Conservation (phyloP, 2,797 vertebrate genomes). For the Fringilla coelebs region DNA sequence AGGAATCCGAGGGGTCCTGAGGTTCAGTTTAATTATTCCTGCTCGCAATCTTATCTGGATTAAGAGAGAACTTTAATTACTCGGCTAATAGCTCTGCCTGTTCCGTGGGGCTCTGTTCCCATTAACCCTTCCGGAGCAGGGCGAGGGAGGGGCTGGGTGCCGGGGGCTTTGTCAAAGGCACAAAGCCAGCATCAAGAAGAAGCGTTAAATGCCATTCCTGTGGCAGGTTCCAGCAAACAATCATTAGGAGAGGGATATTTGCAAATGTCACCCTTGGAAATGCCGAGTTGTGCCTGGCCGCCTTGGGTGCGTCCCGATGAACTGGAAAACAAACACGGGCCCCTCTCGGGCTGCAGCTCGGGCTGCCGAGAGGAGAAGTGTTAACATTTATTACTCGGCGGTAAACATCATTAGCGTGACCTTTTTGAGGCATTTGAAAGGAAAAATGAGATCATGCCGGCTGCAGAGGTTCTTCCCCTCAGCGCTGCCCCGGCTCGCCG, state of each 20-base stretch:
- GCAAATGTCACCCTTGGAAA: background rate
- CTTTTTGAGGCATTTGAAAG: background rate
- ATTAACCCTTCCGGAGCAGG: background rate
- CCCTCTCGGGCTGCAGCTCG: background rate
- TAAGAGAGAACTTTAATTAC: conserved; percentile 28
- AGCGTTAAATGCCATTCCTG: background rate
- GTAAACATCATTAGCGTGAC: background rate
- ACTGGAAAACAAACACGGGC: background rate
- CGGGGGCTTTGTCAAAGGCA: background rate
- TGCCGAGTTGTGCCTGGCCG: accelerated
- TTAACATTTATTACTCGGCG: background rate
- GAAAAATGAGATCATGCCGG: background rate
- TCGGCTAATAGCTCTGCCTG: background rate
- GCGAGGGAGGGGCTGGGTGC: background rate
- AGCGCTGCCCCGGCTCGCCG: accelerated
- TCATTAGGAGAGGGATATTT: background rate
- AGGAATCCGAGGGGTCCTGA: background rate
- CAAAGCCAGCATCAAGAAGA: background rate
- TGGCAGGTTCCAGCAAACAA: background rate
- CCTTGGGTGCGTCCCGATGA: accelerated
- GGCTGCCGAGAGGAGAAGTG: background rate
- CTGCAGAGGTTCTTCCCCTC: background rate
- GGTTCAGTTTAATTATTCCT: conserved; percentile 37
- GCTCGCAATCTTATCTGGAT: background rate
- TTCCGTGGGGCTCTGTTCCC: background rate